Base-by-base conservation (phyloP, 2,113 vertebrate species). In the Nycticebus coucang region DNA sequence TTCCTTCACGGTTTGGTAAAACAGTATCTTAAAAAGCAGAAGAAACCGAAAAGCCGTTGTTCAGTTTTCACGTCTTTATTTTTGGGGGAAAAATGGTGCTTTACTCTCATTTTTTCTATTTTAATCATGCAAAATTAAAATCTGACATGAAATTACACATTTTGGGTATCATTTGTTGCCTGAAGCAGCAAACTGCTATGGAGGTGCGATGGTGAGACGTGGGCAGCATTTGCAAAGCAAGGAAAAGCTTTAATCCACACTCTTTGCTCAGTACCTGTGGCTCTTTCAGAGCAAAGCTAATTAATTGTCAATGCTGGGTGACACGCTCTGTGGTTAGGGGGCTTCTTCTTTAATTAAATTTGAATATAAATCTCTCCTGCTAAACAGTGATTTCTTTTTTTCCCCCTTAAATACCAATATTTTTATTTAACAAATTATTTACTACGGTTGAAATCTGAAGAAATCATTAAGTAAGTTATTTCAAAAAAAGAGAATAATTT, bases 41-140 rank as follows among this genome's bases (percentile, higher is more conserved):
- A 83, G 21, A 95, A 97, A 92, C 53, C 77, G 59, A 71, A 97
- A 97, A 95, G 92, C 28, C 92, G 55, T 37, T 93, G 33, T 77
- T 96, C 90, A 93, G 30, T 72, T 96, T 95, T 90, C 82, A 60
- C 80, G 57, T 37, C 94, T 96, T 96, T 88, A 97, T 95, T 94
- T 72, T 97, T 92, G 45, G 7, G 45, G 7, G 92, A 93, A 96
- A 89, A 98, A 86, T 0, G n/a, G 59, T 18, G 28, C 17, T 80
- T 96, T 95, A 92, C 95, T 95, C 78, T 81, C 81, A 50, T n/a
- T 91, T 94, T 57, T 53, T 66, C 55, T n/a, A 94, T 98, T 98
- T 93, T 95, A 95, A 90, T 97, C 95, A 97, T 71, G 10, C 53
- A 68, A 98, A 98, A 97, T 86, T 92, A 92, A 97, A 97, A 95